These are phyloP conservation scores for Genyomyrus donnyi DNA, from an alignment of 2,113 vertebrate genomes.

Conservation along the genomic window DNA sequence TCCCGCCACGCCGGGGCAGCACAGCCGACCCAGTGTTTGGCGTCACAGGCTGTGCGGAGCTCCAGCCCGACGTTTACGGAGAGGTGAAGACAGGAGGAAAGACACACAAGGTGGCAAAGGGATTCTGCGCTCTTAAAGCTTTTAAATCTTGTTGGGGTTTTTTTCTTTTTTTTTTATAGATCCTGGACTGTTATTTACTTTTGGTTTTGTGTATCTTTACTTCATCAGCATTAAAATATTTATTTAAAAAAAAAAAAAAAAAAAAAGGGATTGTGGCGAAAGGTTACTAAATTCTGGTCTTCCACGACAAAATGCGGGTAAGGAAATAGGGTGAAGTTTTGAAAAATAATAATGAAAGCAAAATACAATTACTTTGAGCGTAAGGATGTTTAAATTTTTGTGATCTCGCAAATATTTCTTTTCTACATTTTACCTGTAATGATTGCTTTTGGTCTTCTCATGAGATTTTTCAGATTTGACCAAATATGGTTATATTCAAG, in stretches of 20 bases:
- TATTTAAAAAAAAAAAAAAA: constrained; percentile 12
- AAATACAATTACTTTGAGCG: neutral
- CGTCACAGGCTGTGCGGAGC: constrained; percentile 28
- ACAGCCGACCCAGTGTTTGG: constrained; percentile 42
- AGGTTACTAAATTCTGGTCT: constrained; percentile 10
- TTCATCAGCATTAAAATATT: constrained; percentile 20
- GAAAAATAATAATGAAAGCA: neutral
- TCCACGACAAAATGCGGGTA: neutral
- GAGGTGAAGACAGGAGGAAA: neutral
- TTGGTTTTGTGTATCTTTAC: neutral
- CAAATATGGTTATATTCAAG: neutral
- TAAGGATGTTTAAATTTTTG: neutral
- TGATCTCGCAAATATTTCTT: neutral
- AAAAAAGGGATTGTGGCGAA: neutral
- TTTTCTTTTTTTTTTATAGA: neutral
- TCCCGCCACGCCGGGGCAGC: constrained; percentile 12
- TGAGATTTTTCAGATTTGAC: neutral
- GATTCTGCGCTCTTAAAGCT: neutral
- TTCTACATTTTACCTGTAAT: neutral
- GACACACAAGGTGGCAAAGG: constrained; percentile 27
- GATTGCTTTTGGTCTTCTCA: neutral
- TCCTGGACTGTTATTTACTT: neutral
- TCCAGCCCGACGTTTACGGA: constrained; percentile 29
- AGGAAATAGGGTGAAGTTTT: neutral
- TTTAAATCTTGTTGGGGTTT: neutral